Conservation (phyloP, 2,113 vertebrate genomes). For the Ahaetulla prasina region DNA sequence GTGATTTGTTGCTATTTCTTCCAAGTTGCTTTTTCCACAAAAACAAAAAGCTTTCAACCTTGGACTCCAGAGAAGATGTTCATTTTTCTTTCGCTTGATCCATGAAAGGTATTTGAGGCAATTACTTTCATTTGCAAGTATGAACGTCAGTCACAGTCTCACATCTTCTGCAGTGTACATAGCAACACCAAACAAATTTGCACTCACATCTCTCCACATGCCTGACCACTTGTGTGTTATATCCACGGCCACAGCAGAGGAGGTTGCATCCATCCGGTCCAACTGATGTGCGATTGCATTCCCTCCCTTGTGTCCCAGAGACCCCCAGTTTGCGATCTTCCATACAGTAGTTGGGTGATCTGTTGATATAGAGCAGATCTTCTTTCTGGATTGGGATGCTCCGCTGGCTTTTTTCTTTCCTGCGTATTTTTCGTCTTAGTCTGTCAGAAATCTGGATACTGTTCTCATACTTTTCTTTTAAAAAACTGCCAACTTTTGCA, state of each 20-base stretch:
- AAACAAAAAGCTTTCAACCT: rapidly evolving
- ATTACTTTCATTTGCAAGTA: conserved; percentile 82
- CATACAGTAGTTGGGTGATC: conserved; percentile 93
- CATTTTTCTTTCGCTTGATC: not conserved
- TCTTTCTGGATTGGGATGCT: conserved; percentile 72
- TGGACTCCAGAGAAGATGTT: not conserved
- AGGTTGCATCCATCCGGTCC: conserved; percentile 86
- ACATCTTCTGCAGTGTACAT: conserved; percentile 88
- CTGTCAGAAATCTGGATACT: conserved; percentile 85
- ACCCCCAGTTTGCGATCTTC: conserved; percentile 81
- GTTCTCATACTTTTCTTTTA: conserved; percentile 92
- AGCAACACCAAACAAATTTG: conserved; percentile 98
- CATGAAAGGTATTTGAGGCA: rapidly evolving
- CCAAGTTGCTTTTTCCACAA: not conserved
- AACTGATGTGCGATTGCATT: conserved; percentile 84
- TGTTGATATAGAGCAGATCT: conserved; percentile 86
- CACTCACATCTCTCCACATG: conserved; percentile 90
- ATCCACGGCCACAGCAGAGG: conserved; percentile 91
- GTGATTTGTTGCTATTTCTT: not conserved
- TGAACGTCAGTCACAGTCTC: conserved; percentile 95
- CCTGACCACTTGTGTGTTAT: conserved; percentile 92
- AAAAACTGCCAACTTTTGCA: conserved; percentile 80
- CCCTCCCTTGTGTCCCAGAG: conserved; percentile 84
- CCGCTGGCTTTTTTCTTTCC: conserved; percentile 79
- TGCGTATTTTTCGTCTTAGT: conserved; percentile 75